A percentile compares a stretch with the other conserved stretches of the same genome.
Evolutionary conservation across 2,113 vertebrate species (phyloP).

Genomic region (Semicossyphus pulcher): DNA sequence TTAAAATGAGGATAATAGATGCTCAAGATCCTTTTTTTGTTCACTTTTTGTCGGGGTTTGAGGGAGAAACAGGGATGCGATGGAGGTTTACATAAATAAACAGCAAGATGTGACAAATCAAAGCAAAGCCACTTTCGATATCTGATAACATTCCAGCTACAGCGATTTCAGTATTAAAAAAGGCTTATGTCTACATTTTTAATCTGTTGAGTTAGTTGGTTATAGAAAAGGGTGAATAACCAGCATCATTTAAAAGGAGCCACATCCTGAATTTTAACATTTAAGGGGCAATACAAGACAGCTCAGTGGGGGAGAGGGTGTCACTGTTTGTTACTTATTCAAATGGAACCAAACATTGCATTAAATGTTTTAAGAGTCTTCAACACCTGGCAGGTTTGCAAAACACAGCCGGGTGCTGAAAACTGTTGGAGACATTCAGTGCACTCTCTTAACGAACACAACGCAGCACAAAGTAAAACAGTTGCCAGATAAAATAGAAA

Average conservation of each 20-base stretch:
- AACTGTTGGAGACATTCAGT: conserved; percentile 26
- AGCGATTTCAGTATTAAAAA: conserved; percentile 33
- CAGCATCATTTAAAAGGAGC: conserved; percentile 4
- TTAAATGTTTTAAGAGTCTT: conserved; percentile 10
- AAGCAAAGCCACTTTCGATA: conserved; percentile 34
- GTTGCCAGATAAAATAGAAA: conserved; percentile 23
- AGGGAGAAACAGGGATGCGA: not conserved
- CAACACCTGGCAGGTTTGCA: conserved; percentile 31
- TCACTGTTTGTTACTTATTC: too few species aligned
- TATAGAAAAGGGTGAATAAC: conserved; percentile 2
- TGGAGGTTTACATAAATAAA: conserved; percentile 24
- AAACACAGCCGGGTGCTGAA: conserved; percentile 13
- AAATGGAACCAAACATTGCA: too few species aligned
- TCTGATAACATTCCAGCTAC: conserved; percentile 32
- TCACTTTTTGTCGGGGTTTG: not conserved
- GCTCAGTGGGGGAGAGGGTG: too few species aligned
- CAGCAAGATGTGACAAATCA: conserved; percentile 35
- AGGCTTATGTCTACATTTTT: conserved; percentile 5
- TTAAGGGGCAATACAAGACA: not conserved
- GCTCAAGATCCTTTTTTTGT: conserved; percentile 1
- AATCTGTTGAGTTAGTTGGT: not conserved
- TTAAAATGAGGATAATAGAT: conserved; percentile 13
- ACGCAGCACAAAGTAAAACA: conserved; percentile 45
- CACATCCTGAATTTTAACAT: conserved; percentile 13
- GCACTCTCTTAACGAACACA: conserved; percentile 35